These are phyloP conservation scores for Raphicerus campestris DNA, from an alignment of 2,113 vertebrate species.

Conservation along the genomic window DNA sequence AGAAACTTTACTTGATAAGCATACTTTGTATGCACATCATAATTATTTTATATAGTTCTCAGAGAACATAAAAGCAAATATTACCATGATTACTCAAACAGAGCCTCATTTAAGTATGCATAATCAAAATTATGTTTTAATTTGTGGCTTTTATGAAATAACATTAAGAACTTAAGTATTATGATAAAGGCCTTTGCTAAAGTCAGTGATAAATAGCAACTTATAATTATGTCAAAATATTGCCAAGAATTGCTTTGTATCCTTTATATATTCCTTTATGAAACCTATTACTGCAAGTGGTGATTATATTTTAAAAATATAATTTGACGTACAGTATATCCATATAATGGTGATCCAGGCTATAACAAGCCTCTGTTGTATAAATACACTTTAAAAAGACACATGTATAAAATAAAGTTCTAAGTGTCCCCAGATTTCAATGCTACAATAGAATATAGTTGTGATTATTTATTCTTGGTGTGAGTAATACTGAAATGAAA, in stretches of 20 bases:
- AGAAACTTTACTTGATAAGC: background rate
- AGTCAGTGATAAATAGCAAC: background rate
- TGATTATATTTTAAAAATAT: conserved; percentile 20
- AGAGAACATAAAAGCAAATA: background rate
- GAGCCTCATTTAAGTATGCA: background rate
- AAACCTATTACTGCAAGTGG: background rate
- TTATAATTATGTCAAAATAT: background rate
- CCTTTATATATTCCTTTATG: background rate
- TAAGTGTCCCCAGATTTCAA: background rate
- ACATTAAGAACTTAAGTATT: conserved; percentile 7
- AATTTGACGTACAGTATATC: background rate
- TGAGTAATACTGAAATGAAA: background rate
- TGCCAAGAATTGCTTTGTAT: background rate
- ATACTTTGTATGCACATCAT: background rate
- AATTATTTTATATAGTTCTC: background rate
- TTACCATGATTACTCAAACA: background rate
- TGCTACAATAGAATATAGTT: background rate
- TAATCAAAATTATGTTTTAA: background rate
- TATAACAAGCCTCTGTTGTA: background rate
- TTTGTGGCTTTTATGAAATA: background rate
- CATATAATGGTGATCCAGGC: background rate
- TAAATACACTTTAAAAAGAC: background rate
- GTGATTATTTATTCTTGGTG: background rate
- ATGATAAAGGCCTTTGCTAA: background rate
- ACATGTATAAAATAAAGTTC: background rate